Percentiles rank a stretch among this genome's conserved stretches.
These are phyloP conservation scores for Eupelmus urozonus DNA, from an alignment of 2,888 invertebrate genomes.

Conservation along the genomic window DNA sequence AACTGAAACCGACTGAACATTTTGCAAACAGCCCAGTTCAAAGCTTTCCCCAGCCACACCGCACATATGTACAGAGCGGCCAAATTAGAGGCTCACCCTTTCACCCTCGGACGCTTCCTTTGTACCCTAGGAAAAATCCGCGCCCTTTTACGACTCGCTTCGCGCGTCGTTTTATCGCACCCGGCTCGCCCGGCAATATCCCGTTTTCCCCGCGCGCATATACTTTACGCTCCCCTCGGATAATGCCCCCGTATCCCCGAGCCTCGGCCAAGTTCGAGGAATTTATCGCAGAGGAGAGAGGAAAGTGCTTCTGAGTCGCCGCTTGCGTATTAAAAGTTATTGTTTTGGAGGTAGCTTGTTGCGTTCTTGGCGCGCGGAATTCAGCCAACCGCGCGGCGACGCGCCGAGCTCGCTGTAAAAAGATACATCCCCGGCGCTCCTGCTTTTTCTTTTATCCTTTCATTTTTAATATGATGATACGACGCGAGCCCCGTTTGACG, in stretches of 20 bases:
- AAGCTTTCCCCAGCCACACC: conserved; percentile 11
- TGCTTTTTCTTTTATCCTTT: conserved; percentile 2
- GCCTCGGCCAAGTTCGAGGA: conserved; percentile 48
- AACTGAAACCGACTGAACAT: neutral
- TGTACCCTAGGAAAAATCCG: conserved; percentile 44
- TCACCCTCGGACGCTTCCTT: neutral
- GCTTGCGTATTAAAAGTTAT: conserved; percentile 54
- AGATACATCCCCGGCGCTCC: neutral
- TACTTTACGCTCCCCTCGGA: conserved; percentile 44
- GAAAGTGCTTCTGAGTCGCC: conserved; percentile 41
- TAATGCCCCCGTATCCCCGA: conserved; percentile 42
- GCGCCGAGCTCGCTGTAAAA: conserved; percentile 15
- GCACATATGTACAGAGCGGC: conserved; percentile 20
- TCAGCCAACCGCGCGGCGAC: too few species aligned
- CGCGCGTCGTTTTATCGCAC: conserved; percentile 24
- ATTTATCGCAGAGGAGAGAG: conserved; percentile 34
- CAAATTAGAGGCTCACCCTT: conserved; percentile 42
- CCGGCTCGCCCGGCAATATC: conserved; percentile 27
- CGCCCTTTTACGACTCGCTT: conserved; percentile 51
- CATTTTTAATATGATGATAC: too few species aligned
- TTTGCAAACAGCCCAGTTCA: conserved; percentile 7
- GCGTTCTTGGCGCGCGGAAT: neutral
- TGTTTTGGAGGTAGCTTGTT: conserved; percentile 30
- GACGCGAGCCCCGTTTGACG: too few species aligned
- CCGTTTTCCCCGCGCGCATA: conserved; percentile 35